Conservation (phyloP, 2,113 vertebrate genomes). For the zebrafish (Danio rerio) region DNA sequence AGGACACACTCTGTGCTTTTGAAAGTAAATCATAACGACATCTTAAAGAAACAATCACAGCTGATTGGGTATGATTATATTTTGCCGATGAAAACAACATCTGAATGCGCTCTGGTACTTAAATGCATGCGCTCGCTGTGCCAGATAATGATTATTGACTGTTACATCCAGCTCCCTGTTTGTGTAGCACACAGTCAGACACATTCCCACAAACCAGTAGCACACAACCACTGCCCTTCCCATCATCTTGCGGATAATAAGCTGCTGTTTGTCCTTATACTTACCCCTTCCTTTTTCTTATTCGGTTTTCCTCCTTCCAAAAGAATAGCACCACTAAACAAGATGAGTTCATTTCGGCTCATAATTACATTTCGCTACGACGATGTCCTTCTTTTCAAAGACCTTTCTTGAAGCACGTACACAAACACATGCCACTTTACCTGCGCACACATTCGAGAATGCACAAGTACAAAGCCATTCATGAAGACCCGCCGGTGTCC, state of each 20-base stretch:
- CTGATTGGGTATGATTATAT: constrained; percentile 36
- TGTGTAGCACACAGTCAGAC: constrained; percentile 31
- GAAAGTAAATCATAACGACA: constrained; percentile 36
- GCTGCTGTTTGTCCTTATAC: constrained; percentile 14
- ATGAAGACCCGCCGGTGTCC: constrained; percentile 21
- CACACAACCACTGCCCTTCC: constrained; percentile 19
- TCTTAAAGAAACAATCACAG: constrained; percentile 40
- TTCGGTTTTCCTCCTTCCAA: neutral
- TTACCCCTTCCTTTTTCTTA: constrained; percentile 40
- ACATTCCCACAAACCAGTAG: neutral
- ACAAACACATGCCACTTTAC: constrained; percentile 46
- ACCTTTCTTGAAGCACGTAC: neutral
- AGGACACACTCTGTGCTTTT: constrained; percentile 20
- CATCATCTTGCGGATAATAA: constrained; percentile 39
- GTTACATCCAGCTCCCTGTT: constrained; percentile 49
- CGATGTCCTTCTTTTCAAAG: neutral
- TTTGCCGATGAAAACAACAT: constrained; percentile 12
- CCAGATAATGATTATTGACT: constrained; percentile 54
- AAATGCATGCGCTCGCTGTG: constrained; percentile 27
- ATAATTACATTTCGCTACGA: constrained; percentile 22
- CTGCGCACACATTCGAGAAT: neutral
- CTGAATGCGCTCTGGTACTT: constrained; percentile 15
- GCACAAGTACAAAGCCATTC: constrained; percentile 5
- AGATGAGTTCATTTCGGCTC: neutral
- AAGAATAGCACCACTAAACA: neutral